A percentile compares a stretch with the other conserved stretches of the same genome.
Conservation (phyloP, 2,113 vertebrate species). For the Nycticorax nycticorax region DNA sequence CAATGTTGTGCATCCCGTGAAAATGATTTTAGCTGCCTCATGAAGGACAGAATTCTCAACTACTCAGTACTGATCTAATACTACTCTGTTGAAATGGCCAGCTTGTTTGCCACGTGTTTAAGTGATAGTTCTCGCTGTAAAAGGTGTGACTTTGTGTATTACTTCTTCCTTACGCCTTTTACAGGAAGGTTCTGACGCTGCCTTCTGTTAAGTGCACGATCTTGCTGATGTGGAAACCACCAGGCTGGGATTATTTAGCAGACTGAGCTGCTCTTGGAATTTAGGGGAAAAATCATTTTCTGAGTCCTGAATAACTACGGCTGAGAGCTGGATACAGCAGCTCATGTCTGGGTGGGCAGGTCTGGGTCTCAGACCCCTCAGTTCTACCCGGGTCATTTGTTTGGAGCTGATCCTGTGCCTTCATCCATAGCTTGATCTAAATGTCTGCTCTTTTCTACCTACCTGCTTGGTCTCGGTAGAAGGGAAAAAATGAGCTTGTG, state of each 20-base stretch:
- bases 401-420: not conserved
- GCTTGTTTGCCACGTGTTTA: not conserved
- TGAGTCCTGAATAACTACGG: not conserved
- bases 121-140: not conserved
- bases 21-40: not conserved
- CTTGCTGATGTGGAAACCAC: not conserved
- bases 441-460: not conserved
- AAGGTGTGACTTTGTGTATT: not conserved
- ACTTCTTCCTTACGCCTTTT: accelerated
- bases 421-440: not conserved
- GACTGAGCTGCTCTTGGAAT: not conserved
- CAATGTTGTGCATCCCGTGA: not conserved
- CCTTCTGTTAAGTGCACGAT: accelerated
- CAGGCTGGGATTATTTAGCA: not conserved
- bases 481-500: not conserved
- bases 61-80: not conserved
- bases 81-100: not conserved
- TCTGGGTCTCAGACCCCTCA: not conserved
- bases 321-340: not conserved
- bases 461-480: not conserved
- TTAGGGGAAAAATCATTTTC: not conserved
- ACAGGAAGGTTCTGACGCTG: not conserved
- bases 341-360: not conserved
- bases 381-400: not conserved
- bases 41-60: not conserved